A percentile compares a stretch with the other conserved stretches of the same genome.
phyloP scores from a whole-genome alignment of 92 coral and sea anemone genomes.

The Zoanthus gigantus region DNA sequence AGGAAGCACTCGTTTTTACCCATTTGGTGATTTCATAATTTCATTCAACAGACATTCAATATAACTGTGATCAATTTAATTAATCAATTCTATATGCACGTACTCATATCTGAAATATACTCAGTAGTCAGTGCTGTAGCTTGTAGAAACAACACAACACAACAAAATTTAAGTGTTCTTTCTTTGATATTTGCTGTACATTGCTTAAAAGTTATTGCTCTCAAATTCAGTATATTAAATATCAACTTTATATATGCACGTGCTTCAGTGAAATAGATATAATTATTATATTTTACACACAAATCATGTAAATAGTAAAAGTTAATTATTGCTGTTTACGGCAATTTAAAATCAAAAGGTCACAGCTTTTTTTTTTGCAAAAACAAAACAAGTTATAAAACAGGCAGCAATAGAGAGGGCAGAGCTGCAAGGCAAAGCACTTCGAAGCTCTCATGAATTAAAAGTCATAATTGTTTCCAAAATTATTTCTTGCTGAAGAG shows the following conservation, averaged over 20 bases:
- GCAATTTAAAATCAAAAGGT: slow-evolving; percentile 21
- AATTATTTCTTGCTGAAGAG: slow-evolving; percentile 31
- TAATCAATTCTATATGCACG: slow-evolving; percentile 18
- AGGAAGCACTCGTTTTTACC: slow-evolving; percentile 20
- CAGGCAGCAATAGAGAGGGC: slow-evolving; percentile 1
- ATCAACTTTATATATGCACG: slow-evolving; percentile 2
- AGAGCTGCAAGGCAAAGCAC: too few relatives aligned
- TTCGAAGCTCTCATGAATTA: not conserved
- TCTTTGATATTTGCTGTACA: slow-evolving; percentile 26
- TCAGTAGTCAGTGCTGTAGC: slow-evolving; percentile 26
- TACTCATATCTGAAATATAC: not conserved
- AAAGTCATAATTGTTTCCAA: slow-evolving; percentile 14
- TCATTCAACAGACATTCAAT: slow-evolving; percentile 20
- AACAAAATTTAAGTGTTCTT: slow-evolving; percentile 3
- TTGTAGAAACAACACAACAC: not conserved
- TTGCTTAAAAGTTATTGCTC: slow-evolving; percentile 16
- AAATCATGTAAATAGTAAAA: slow-evolving; percentile 3
- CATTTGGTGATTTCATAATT: slow-evolving; percentile 22
- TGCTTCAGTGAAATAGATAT: slow-evolving; percentile 15
- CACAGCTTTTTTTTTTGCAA: slow-evolving; percentile 15
- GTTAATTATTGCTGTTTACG: slow-evolving; percentile 8
- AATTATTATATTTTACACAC: slow-evolving; percentile 16
- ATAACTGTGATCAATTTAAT: slow-evolving; percentile 8
- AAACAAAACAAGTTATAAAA: slow-evolving; percentile 27
- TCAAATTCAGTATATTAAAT: not conserved